These are phyloP conservation scores for Ephydatia muelleri DNA, from an alignment of 37 sponge, comb jelly and placozoan genomes.

Conservation along the genomic window DNA sequence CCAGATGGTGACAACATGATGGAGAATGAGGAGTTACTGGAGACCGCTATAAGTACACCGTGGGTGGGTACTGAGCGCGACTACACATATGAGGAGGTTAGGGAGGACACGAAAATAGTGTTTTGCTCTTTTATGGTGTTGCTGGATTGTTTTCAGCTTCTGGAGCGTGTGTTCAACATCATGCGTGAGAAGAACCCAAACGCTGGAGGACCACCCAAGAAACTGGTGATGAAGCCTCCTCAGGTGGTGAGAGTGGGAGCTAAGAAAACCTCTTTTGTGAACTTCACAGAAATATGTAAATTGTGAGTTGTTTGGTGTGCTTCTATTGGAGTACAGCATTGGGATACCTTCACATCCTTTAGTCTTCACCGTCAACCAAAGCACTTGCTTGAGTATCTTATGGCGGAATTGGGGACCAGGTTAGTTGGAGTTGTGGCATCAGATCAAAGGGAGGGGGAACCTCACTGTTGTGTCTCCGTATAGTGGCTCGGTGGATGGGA, in stretches of 20 bases:
- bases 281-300: constrained; percentile 98
- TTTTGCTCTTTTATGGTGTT: not conserved
- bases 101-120: not conserved
- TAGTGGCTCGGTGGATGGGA: constrained; percentile 97
- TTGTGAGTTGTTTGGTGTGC: constrained; percentile 60
- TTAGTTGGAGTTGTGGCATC: constrained; percentile 26
- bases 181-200: constrained; percentile 94
- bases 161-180: constrained; percentile 89
- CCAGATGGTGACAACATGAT: constrained; percentile 12
- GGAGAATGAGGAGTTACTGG: constrained; percentile 40
- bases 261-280: constrained; percentile 99
- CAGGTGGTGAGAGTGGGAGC: constrained; percentile 96
- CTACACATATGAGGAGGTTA: constrained; percentile 97
- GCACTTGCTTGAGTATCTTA: constrained; percentile 88
- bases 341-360: not conserved
- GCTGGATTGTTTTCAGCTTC: constrained; percentile 41
- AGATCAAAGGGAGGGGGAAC: too few relatives aligned
- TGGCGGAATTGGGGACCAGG: constrained; percentile 97
- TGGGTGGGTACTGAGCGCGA: constrained; percentile 88
- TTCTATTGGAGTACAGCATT: not conserved
- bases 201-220: constrained; percentile 83
- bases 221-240: constrained; percentile 96
- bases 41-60: constrained; percentile 34
- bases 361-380: constrained; percentile 96
- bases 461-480: too few relatives aligned